Evolutionary conservation across 2,113 vertebrate species (phyloP).

Genomic region (Taxidea taxus): DNA sequence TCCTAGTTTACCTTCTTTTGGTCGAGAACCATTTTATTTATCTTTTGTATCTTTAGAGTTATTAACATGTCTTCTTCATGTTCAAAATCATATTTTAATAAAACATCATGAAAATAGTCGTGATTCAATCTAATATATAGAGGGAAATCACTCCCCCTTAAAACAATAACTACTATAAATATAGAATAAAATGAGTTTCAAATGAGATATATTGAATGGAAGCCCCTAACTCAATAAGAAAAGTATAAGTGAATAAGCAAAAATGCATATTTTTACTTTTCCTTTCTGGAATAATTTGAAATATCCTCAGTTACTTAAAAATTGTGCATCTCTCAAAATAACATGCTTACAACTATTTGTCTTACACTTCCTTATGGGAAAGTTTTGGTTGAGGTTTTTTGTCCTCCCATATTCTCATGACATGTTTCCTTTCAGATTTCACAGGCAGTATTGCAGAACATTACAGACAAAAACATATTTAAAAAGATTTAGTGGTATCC

Average conservation of each 20-base stretch:
- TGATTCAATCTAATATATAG: not conserved
- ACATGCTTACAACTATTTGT: conserved; percentile 51
- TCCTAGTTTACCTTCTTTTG: not conserved
- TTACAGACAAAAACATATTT: conserved; percentile 59
- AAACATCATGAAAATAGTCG: not conserved
- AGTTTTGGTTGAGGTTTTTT: conserved; percentile 71
- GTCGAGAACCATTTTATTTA: not conserved
- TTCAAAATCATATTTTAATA: not conserved
- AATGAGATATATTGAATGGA: not conserved
- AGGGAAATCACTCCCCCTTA: not conserved
- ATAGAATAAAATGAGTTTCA: not conserved
- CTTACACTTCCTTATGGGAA: conserved; percentile 57
- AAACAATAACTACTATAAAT: not conserved
- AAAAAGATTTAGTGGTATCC: conserved; percentile 31
- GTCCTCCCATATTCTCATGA: conserved; percentile 57
- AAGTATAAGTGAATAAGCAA: conserved; percentile 14
- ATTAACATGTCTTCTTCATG: not conserved
- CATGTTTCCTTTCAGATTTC: conserved; percentile 61
- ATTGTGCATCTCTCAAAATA: conserved; percentile 37
- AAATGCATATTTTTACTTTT: conserved; percentile 13
- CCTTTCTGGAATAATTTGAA: conserved; percentile 46
- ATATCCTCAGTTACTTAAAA: conserved; percentile 63
- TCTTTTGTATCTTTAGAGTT: not conserved
- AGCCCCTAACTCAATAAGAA: not conserved
- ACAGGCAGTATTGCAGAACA: conserved; percentile 41